phyloP scores from a whole-genome alignment of 1,140 invertebrate genomes.

The Dendroctonus valens region DNA sequence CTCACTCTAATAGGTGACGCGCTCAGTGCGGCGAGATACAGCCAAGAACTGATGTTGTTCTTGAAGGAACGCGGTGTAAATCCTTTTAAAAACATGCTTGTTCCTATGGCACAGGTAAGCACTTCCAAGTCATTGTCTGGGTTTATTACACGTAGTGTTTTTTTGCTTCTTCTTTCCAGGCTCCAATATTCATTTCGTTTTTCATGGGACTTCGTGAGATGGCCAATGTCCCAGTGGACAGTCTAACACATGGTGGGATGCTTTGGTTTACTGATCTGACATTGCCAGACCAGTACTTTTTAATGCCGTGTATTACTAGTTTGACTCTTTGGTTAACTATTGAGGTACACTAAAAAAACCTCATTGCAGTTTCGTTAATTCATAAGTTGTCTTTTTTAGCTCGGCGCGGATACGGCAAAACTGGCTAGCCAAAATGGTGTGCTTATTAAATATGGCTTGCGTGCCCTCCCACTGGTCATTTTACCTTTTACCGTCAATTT shows the following conservation, averaged over 20 bases:
- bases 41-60: constrained; percentile 72
- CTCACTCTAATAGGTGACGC: constrained; percentile 19
- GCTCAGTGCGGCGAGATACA: constrained; percentile 70
- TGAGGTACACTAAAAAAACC: constrained; percentile 56
- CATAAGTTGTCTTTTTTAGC: constrained; percentile 48
- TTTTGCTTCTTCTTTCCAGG: constrained; percentile 52
- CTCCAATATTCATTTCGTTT: constrained; percentile 88
- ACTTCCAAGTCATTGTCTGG: neutral
- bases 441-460: constrained; percentile 70
- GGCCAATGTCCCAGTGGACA: constrained; percentile 84
- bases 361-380: neutral
- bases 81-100: constrained; percentile 77
- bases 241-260: constrained; percentile 83
- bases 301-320: constrained; percentile 83
- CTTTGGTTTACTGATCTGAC: constrained; percentile 94
- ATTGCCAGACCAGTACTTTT: constrained; percentile 83
- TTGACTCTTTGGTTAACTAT: constrained; percentile 77
- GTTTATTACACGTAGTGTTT: neutral
- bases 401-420: constrained; percentile 75
- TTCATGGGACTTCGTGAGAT: constrained; percentile 82
- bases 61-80: constrained; percentile 81
- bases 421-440: constrained; percentile 63
- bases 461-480: constrained; percentile 75
- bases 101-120: constrained; percentile 74
- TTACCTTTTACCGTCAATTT: constrained; percentile 88